phyloP scores from a whole-genome alignment of 2,797 vertebrate species.

The Cyprinodon diabolis region DNA sequence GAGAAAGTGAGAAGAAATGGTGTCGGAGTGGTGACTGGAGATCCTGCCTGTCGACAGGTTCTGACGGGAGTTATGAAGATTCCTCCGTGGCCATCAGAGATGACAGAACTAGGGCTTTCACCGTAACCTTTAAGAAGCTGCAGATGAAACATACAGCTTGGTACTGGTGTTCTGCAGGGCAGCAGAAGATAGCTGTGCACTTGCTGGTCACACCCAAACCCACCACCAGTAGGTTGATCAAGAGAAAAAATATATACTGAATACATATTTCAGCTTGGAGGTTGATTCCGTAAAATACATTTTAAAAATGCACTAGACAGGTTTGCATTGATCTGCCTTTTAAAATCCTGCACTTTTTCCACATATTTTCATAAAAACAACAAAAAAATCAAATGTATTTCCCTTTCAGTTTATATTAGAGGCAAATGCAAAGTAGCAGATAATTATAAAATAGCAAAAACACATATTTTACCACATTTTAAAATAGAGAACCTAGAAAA shows the following conservation, averaged over 20 bases:
- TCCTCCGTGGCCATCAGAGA: constrained; percentile 70
- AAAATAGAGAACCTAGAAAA: too few species aligned
- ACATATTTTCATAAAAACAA: neutral
- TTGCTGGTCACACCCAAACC: constrained; percentile 62
- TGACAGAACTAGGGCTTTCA: constrained; percentile 67
- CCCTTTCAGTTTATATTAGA: neutral
- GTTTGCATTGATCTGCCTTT: neutral
- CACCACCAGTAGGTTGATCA: constrained; percentile 60
- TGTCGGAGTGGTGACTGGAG: constrained; percentile 75
- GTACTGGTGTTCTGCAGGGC: constrained; percentile 75
- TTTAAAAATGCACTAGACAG: neutral
- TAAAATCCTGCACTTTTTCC: neutral
- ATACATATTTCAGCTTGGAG: neutral
- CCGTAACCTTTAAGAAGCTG: constrained; percentile 70
- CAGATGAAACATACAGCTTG: constrained; percentile 70
- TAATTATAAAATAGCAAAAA: neutral
- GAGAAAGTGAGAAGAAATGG: constrained; percentile 78
- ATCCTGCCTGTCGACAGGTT: constrained; percentile 64
- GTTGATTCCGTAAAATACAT: neutral
- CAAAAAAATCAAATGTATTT: neutral
- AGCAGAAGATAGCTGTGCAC: constrained; percentile 52
- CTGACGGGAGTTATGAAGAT: constrained; percentile 63
- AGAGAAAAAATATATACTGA: neutral
- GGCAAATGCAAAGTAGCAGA: neutral
- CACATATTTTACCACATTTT: neutral